A percentile compares a stretch with the other conserved stretches of the same genome.
These are phyloP conservation scores for Myotis pilosus DNA, from an alignment of 2,797 vertebrate genomes.

Conservation along the genomic window DNA sequence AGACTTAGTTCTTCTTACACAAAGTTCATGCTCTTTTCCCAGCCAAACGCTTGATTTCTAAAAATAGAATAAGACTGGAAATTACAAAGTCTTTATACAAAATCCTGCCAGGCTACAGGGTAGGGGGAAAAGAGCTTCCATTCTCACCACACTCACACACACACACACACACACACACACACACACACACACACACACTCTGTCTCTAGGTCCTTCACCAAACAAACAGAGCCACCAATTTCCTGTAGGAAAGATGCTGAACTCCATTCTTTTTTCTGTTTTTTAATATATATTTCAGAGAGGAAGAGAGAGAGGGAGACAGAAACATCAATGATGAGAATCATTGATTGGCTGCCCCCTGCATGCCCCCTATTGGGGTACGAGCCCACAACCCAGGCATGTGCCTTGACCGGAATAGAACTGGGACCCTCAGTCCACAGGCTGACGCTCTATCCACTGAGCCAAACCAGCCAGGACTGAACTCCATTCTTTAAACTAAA, in stretches of 20 bases:
- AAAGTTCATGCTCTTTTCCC: background rate
- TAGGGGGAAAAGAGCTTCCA: background rate
- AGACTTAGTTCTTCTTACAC: background rate
- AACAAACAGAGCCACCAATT: background rate
- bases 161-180: too few species aligned
- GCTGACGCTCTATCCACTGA: too few species aligned
- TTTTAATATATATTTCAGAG: too few species aligned
- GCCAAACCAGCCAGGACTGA: background rate
- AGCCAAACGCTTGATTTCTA: background rate
- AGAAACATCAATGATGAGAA: too few species aligned
- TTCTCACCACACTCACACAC: too few species aligned
- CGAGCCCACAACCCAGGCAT: too few species aligned
- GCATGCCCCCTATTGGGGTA: too few species aligned
- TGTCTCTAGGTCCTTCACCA: background rate
- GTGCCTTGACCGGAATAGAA: too few species aligned
- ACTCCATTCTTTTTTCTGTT: background rate
- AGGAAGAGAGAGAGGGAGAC: too few species aligned
- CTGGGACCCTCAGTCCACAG: too few species aligned
- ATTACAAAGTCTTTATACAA: background rate
- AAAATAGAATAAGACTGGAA: background rate
- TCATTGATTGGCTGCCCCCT: too few species aligned
- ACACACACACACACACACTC: too few species aligned
- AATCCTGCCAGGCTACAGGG: background rate
- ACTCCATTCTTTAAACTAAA: background rate
- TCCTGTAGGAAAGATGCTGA: background rate